phyloP scores from a whole-genome alignment of 2,113 vertebrate genomes.

The Colius striatus region DNA sequence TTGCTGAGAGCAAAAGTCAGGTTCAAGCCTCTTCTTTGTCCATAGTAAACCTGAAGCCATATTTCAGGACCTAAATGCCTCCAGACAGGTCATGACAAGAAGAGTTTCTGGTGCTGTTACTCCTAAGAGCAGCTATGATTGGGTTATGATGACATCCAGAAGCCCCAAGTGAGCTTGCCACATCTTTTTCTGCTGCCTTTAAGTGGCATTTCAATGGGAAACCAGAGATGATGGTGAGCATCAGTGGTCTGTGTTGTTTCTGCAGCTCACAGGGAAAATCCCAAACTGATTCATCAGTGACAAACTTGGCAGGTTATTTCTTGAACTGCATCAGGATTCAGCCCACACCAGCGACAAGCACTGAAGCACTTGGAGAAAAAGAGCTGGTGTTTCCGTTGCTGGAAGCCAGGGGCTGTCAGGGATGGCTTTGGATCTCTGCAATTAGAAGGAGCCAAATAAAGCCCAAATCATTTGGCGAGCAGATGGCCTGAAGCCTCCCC shows the following conservation, averaged over 20 bases:
- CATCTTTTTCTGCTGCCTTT: background rate
- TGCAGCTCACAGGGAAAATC: background rate
- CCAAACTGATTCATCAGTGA: background rate
- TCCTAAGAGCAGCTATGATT: background rate
- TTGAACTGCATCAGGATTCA: background rate
- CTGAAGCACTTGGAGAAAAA: background rate
- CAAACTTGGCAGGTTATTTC: background rate
- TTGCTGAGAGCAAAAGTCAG: background rate
- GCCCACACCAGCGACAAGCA: background rate
- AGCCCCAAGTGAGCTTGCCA: background rate
- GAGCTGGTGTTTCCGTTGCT: slow-evolving; percentile 18
- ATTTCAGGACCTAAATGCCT: background rate
- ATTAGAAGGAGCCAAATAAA: slow-evolving; percentile 56
- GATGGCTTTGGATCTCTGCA: slow-evolving; percentile 53
- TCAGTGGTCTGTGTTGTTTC: background rate
- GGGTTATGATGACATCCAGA: background rate
- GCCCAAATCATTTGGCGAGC: slow-evolving; percentile 29
- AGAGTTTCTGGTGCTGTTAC: background rate
- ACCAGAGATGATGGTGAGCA: background rate
- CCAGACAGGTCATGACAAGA: background rate
- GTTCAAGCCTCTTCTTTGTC: background rate
- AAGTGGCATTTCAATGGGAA: background rate
- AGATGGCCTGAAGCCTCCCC: slow-evolving; percentile 13
- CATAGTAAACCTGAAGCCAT: background rate
- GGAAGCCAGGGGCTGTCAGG: slow-evolving; percentile 57